Percentiles rank a stretch among this genome's conserved stretches.
These are phyloP conservation scores for Perodicticus potto DNA, from an alignment of 2,797 vertebrate genomes.

Conservation along the genomic window DNA sequence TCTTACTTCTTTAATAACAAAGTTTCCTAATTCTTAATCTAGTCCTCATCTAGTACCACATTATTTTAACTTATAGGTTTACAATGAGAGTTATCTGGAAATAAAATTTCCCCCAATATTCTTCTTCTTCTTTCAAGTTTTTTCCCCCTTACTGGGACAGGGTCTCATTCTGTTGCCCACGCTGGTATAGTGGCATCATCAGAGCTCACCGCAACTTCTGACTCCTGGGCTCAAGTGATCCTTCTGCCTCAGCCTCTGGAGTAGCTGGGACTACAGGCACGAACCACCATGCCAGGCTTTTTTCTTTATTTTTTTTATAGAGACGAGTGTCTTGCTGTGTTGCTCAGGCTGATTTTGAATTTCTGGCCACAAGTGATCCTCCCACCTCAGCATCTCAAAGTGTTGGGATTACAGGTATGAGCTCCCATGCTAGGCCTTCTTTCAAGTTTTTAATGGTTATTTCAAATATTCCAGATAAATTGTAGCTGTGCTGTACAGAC, in stretches of 20 bases:
- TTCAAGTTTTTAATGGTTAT: constrained; percentile 44
- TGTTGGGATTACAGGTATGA: neutral
- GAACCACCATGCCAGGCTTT: neutral
- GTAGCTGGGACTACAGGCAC: neutral
- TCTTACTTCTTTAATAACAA: constrained; percentile 32
- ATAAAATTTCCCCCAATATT: constrained; percentile 38
- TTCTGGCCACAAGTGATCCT: too few species aligned
- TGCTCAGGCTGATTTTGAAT: too few species aligned
- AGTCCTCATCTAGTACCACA: neutral
- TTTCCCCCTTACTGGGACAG: neutral
- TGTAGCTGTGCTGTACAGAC: neutral
- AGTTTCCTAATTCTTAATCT: constrained; percentile 42
- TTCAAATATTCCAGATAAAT: constrained; percentile 46
- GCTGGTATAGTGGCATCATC: neutral
- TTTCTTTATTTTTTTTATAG: neutral
- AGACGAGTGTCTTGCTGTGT: too few species aligned
- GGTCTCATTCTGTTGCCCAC: neutral
- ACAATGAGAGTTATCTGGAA: neutral
- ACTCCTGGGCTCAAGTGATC: neutral
- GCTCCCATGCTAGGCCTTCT: neutral
- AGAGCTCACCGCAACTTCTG: neutral
- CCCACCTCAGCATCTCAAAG: neutral
- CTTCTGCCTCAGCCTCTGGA: neutral
- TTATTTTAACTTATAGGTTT: constrained; percentile 32
- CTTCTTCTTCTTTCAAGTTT: neutral